These are phyloP conservation scores for Peromyscus californicus DNA, from an alignment of 2,113 vertebrate species.

Conservation along the genomic window DNA sequence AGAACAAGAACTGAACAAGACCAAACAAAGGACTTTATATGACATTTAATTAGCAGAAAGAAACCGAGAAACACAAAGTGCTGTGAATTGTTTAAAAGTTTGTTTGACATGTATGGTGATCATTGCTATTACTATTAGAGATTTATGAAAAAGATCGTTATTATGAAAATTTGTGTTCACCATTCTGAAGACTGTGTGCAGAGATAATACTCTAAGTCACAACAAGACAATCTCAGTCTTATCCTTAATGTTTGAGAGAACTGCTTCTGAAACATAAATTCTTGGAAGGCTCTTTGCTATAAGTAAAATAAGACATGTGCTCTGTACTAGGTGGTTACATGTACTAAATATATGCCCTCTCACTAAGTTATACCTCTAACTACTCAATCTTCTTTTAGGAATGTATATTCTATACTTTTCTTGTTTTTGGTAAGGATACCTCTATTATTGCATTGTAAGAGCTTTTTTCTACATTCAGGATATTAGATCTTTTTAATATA, in stretches of 20 bases:
- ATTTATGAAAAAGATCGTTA: not conserved
- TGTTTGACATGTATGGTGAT: not conserved
- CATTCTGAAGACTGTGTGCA: not conserved
- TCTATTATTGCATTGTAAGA: not conserved
- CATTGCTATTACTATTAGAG: not conserved
- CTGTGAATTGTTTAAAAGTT: not conserved
- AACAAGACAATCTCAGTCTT: not conserved
- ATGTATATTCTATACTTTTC: not conserved
- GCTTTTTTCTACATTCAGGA: not conserved
- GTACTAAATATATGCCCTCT: not conserved
- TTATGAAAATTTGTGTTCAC: not conserved
- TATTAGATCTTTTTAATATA: not conserved
- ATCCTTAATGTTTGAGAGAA: not conserved
- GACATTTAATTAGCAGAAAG: not conserved
- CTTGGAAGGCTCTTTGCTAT: not conserved
- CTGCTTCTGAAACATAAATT: not conserved
- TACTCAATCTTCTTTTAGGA: not conserved
- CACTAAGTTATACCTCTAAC: not conserved
- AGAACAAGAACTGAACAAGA: not conserved
- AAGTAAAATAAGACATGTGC: not conserved
- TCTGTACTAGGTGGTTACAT: no score
- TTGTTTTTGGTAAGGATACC: not conserved
- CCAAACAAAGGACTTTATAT: not conserved
- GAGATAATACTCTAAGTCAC: not conserved
- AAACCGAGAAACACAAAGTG: not conserved